These are phyloP conservation scores for Chydorus sphaericus DNA, from an alignment of 2,888 invertebrate genomes.

Conservation along the genomic window DNA sequence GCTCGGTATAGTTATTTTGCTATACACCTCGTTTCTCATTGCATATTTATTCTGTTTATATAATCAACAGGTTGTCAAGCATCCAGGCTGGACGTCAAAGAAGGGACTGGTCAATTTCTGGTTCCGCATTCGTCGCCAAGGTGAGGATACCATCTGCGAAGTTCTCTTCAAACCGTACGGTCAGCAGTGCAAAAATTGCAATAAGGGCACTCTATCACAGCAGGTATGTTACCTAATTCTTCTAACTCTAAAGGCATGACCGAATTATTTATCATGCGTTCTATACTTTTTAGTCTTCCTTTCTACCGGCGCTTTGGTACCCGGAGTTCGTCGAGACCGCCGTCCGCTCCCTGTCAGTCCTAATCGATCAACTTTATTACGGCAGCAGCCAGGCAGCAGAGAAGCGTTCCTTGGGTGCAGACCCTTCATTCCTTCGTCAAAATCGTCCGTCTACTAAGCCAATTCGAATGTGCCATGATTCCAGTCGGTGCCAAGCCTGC, in stretches of 20 bases:
- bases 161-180: conserved; percentile 33
- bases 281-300: not conserved
- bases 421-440: too few species aligned
- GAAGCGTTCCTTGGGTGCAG: not conserved
- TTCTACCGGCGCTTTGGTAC: not conserved
- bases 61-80: conserved; percentile 27
- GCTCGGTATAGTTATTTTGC: not conserved
- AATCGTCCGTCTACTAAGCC: not conserved
- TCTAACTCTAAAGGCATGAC: not conserved
- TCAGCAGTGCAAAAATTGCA: conserved; percentile 30
- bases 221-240: not conserved
- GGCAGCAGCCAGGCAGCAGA: not conserved
- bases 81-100: conserved; percentile 36
- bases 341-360: not conserved
- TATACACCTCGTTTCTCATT: not conserved
- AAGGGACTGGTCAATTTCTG: conserved; percentile 34
- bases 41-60: not conserved
- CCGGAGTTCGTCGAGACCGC: not conserved
- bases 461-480: not conserved
- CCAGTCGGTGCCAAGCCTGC: not conserved
- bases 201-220: not conserved
- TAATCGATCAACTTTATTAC: not conserved
- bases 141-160: conserved; percentile 24
- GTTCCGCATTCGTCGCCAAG: conserved; percentile 27
- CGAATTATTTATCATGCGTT: too few species aligned